A percentile compares a stretch with the other conserved stretches of the same genome.
Conservation (phyloP, 2,888 invertebrate genomes). For the Lamellibrachia satsuma region DNA sequence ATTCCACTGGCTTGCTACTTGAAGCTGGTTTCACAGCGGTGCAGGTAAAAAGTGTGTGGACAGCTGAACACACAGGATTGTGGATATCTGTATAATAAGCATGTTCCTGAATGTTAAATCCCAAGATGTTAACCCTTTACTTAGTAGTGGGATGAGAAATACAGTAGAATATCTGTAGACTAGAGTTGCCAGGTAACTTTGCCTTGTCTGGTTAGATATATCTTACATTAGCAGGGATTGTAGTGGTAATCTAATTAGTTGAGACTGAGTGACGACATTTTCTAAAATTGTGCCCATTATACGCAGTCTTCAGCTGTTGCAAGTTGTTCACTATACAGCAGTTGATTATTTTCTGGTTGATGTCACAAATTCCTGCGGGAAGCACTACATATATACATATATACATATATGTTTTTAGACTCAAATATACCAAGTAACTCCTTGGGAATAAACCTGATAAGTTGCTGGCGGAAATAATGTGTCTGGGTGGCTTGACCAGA, state of each 20-base stretch:
- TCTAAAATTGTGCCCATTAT: background rate
- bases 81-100: background rate
- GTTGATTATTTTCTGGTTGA: no score
- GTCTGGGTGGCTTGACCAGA: background rate
- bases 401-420: background rate
- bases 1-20: background rate
- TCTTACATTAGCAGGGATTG: no score
- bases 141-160: background rate
- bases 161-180: background rate
- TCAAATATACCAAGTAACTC: background rate
- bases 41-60: background rate
- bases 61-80: background rate
- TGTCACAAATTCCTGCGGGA: no score
- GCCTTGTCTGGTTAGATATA: background rate
- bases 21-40: background rate
- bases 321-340: no score
- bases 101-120: background rate
- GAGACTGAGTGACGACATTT: background rate
- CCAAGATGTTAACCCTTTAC: background rate
- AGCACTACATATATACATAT: background rate
- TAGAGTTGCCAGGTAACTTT: background rate
- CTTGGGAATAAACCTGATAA: background rate
- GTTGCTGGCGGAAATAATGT: background rate
- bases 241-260: background rate
- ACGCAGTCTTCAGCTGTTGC: background rate